Base-by-base conservation (phyloP, 2,888 invertebrate species). In the Hypercompe scribonia region DNA sequence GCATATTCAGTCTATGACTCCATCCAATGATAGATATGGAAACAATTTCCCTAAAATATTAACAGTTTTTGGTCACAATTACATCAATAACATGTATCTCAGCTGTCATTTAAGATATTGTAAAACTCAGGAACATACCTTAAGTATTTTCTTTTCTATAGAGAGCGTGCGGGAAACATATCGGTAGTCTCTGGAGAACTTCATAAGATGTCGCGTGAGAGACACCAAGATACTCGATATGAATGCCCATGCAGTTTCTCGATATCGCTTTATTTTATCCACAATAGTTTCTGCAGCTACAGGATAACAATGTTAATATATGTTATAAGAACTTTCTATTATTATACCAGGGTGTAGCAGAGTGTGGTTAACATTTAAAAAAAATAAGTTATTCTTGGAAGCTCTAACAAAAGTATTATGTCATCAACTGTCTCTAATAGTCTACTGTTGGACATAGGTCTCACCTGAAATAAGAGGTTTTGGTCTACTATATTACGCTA, bases 141-240 rank as follows among this genome's bases (percentile, higher is more conserved):
- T 99, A 3, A 99, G 94, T 73, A 97, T 94, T 91, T 97, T 98
- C 94, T 99, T 99, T 90, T 99, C 99, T 77, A 97, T 96, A 0
- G 97, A 97, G 72, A 99, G 96, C 42, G 98, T 98, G 82, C 97
- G 97, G 36, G 99, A 98, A 0, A 99, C 99, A 90, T 99, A 99
- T 88, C 99, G 97, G 93, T 99, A 99, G 92, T 99, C 99, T 72
- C 98, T 96, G 0, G 99, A 99, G 86, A 98, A 97, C 85, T 96
- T 97, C 95, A 99, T 99, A 74, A 99, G 95, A 84, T 97, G 97
- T 72, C 97, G 96, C 3, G 99, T 99, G 70, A 98, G 88, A 34
- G 98, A 98, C 71, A 98, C 97, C 91, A 99, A 96, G 11, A 97
- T 90, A 85, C 98, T 98, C 80, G 97, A 97, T 72, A 98, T 90